Percentiles rank a stretch among this genome's conserved stretches.
These are phyloP conservation scores for Heteromyza rotundicornis DNA, from an alignment of 2,888 invertebrate species.

Conservation along the genomic window DNA sequence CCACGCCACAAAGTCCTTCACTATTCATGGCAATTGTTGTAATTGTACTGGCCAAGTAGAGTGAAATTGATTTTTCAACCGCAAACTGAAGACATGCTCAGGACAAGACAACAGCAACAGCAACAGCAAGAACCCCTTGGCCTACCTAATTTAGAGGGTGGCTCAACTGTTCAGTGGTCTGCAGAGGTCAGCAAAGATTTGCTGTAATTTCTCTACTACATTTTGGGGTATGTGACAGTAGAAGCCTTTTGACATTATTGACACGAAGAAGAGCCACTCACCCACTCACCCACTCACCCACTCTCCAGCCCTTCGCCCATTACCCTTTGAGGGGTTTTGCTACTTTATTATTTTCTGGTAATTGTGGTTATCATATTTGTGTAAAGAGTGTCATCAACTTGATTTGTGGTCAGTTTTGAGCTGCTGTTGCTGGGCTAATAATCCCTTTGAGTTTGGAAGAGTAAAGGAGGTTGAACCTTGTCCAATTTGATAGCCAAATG, in stretches of 20 bases:
- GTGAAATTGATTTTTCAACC: slow-evolving; percentile 22
- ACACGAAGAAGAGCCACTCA: neutral
- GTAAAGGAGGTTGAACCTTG: too few relatives aligned
- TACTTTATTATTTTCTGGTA: neutral
- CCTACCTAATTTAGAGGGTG: neutral
- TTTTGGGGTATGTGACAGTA: neutral
- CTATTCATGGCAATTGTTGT: neutral
- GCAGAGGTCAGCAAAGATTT: slow-evolving; percentile 15
- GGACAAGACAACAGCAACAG: slow-evolving; percentile 12
- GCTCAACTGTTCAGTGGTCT: neutral
- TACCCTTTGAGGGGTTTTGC: neutral
- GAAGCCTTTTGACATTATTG: slow-evolving; percentile 14
- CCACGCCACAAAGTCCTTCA: neutral
- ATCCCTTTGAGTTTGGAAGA: too few relatives aligned
- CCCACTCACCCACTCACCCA: too few relatives aligned
- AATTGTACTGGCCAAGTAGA: neutral
- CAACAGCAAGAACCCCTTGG: neutral
- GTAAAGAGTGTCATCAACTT: slow-evolving; percentile 5
- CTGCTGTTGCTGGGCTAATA: too few relatives aligned
- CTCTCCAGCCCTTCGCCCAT: too few relatives aligned
- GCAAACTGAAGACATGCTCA: slow-evolving; percentile 16
- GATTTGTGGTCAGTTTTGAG: neutral
- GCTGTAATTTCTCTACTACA: too few relatives aligned
- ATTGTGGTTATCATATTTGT: neutral
- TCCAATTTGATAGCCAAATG: too few relatives aligned